phyloP scores from a whole-genome alignment of 1,140 invertebrate genomes.

The Drosophila lacertosa region DNA sequence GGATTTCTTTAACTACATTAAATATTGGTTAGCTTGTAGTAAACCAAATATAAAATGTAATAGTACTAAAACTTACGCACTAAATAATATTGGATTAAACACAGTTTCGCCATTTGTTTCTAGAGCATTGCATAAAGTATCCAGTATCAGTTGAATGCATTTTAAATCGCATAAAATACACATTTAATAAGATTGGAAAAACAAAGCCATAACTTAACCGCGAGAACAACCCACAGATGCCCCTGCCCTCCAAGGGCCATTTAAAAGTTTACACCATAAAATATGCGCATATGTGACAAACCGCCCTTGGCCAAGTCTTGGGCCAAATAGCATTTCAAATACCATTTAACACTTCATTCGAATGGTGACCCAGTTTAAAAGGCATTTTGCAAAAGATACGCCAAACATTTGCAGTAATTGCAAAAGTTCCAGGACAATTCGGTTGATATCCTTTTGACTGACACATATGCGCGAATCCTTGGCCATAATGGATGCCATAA shows the following conservation, averaged over 20 bases:
- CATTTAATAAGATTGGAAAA: conserved; percentile 10
- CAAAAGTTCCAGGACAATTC: conserved; percentile 11
- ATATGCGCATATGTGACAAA: conserved; percentile 55
- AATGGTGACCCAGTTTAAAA: conserved; percentile 60
- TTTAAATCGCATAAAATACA: conserved; percentile 2
- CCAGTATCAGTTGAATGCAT: not conserved
- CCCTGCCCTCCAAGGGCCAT: not conserved
- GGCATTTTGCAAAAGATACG: conserved; percentile 28
- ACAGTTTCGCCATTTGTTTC: not conserved
- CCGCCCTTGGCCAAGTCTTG: conserved; percentile 1
- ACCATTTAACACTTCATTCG: conserved; percentile 64
- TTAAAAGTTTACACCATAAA: conserved; percentile 25
- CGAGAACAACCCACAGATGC: not conserved
- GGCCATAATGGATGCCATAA: conserved; percentile 41
- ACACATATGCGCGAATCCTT: conserved; percentile 45
- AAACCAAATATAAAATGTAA: too few relatives aligned
- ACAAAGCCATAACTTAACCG: not conserved
- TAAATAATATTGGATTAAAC: not conserved
- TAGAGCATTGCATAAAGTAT: not conserved
- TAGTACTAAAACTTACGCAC: too few relatives aligned
- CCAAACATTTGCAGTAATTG: conserved; percentile 53
- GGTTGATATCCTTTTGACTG: conserved; percentile 6
- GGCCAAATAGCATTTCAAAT: conserved; percentile 19
- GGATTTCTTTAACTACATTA: too few relatives aligned
- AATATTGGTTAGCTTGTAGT: too few relatives aligned